A percentile compares a stretch with the other conserved stretches of the same genome.
phyloP scores from a whole-genome alignment of 2,888 invertebrate genomes.

The Microplitis manilae region DNA sequence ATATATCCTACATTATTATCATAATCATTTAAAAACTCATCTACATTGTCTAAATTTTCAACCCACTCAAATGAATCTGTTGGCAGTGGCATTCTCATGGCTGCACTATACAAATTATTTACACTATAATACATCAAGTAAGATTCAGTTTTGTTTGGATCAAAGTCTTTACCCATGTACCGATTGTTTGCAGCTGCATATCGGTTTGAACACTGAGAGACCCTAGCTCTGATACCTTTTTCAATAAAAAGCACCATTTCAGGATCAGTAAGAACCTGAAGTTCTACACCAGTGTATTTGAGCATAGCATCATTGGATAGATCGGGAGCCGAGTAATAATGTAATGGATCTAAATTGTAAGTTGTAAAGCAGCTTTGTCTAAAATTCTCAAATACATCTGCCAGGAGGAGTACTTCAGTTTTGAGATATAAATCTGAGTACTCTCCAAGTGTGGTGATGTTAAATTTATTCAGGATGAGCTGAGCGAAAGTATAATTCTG shows the following conservation, averaged over 20 bases:
- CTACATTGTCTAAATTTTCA: slow-evolving; percentile 27
- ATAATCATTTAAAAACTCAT: background rate
- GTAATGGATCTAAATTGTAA: no score
- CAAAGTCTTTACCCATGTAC: no score
- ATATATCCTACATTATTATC: slow-evolving; percentile 15
- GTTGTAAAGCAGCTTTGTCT: no score
- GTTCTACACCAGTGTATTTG: slow-evolving; percentile 55
- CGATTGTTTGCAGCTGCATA: background rate
- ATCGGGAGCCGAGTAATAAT: slow-evolving; percentile 63
- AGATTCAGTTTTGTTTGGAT: no score
- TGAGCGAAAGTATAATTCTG: no score
- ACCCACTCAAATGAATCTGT: slow-evolving; percentile 58
- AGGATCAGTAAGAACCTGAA: slow-evolving; percentile 63
- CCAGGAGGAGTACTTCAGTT: no score
- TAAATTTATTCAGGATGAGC: no score
- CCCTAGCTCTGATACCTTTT: slow-evolving; percentile 27
- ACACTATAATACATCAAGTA: no score
- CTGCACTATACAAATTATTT: no score
- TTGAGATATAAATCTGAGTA: no score
- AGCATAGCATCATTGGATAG: slow-evolving; percentile 64
- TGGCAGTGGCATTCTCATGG: background rate
- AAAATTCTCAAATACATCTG: no score
- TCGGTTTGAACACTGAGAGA: slow-evolving; percentile 40
- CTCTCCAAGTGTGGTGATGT: no score
- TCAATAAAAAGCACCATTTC: slow-evolving; percentile 53